Evolutionary conservation across 2,797 vertebrate genomes (phyloP).

Genomic region (Intellagama lesueurii): DNA sequence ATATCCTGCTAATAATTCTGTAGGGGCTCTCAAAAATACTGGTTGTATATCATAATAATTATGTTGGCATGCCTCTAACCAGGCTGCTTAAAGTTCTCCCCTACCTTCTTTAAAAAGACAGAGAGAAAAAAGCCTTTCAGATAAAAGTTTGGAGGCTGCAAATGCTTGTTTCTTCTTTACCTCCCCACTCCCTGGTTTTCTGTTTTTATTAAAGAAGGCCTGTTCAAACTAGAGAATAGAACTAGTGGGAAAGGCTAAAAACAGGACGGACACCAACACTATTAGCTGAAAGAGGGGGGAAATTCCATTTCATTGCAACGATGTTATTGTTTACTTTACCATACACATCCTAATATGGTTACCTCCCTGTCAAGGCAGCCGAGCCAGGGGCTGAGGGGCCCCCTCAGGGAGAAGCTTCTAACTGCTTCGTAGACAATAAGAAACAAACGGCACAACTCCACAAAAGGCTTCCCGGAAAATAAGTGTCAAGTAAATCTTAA

Average conservation of each 20-base stretch:
- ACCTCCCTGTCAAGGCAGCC: conserved; percentile 87
- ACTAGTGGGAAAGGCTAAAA: conserved; percentile 81
- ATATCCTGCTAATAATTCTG: not conserved
- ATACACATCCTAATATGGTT: conserved; percentile 97
- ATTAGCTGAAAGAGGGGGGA: conserved; percentile 82
- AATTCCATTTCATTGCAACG: conserved; percentile 93
- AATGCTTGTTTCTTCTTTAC: conserved; percentile 68
- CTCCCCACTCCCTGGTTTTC: conserved; percentile 62
- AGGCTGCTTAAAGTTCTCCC: conserved; percentile 63
- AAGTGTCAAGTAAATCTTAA: conserved; percentile 82
- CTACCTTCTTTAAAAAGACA: conserved; percentile 53
- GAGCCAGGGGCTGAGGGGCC: conserved; percentile 83
- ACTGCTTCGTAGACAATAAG: conserved; percentile 93
- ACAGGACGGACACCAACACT: conserved; percentile 89
- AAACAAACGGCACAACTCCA: conserved; percentile 91
- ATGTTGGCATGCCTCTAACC: conserved; percentile 61
- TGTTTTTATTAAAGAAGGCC: conserved; percentile 78
- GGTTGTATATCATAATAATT: conserved; percentile 11
- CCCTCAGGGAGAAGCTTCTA: conserved; percentile 85
- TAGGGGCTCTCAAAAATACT: not conserved
- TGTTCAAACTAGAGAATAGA: conserved; percentile 79
- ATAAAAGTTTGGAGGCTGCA: conserved; percentile 80
- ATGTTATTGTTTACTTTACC: conserved; percentile 99
- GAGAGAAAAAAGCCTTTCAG: conserved; percentile 71
- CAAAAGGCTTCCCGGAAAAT: conserved; percentile 84